These are phyloP conservation scores for Lordiphosa fenestrarum DNA, from an alignment of 2,888 invertebrate species.

Conservation along the genomic window DNA sequence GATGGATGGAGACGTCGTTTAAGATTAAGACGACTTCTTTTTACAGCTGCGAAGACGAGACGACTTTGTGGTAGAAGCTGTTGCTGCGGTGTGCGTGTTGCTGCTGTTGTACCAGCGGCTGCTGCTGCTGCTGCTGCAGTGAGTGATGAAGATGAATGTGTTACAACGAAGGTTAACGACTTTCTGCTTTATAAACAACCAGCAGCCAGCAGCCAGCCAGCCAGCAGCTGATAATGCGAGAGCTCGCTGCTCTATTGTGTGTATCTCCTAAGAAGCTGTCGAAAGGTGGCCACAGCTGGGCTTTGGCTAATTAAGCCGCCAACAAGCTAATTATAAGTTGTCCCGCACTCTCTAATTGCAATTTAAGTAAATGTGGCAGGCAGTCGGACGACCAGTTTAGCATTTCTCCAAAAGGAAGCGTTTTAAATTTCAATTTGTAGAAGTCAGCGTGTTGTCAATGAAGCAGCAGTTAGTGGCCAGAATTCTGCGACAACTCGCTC, in stretches of 20 bases:
- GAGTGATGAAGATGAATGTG: constrained; percentile 76
- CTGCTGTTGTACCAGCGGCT: constrained; percentile 15
- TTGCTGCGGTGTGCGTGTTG: constrained; percentile 36
- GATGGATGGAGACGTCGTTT: constrained; percentile 76
- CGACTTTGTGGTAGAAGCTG: constrained; percentile 42
- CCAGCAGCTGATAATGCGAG: constrained; percentile 56
- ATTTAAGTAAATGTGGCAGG: constrained; percentile 73
- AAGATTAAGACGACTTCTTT: constrained; percentile 76
- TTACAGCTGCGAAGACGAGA: constrained; percentile 57
- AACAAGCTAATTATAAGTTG: constrained; percentile 67
- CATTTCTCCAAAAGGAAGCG: constrained; percentile 61
- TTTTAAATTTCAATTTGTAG: constrained; percentile 74
- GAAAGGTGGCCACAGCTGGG: constrained; percentile 6
- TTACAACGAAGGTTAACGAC: constrained; percentile 78
- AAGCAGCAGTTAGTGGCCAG: constrained; percentile 38
- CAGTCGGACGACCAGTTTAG: constrained; percentile 58
- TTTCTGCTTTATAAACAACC: constrained; percentile 68
- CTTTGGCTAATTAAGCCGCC: constrained; percentile 63
- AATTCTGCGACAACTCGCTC: constrained; percentile 33
- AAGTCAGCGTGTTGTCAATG: constrained; percentile 68
- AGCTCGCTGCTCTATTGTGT: constrained; percentile 29
- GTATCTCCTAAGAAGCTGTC: constrained; percentile 21
- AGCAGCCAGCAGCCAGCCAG: constrained; percentile 29
- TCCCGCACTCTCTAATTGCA: constrained; percentile 54
- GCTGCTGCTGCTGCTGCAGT: constrained; percentile 43